Evolutionary conservation across 2,113 vertebrate species (phyloP).

Genomic region (Sisor rabdophorus): DNA sequence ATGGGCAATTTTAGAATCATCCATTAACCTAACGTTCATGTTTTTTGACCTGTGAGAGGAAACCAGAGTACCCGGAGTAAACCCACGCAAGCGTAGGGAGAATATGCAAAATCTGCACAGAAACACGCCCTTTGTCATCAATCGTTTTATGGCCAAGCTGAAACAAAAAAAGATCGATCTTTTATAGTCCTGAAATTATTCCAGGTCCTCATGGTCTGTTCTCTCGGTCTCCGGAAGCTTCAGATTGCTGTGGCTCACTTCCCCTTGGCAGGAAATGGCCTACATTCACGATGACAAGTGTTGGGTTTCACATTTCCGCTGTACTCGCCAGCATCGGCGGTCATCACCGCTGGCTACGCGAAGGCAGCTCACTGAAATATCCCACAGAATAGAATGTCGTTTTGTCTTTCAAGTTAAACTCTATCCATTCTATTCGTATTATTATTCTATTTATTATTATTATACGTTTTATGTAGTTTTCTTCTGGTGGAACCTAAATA

Average conservation of each 20-base stretch:
- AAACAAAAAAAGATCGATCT: slow-evolving; percentile 22
- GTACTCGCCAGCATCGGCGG: slow-evolving; percentile 35
- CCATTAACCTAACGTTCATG: too few species aligned
- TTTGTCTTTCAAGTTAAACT: not conserved
- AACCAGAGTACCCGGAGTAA: too few species aligned
- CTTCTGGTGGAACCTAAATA: not conserved
- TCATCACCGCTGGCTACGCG: slow-evolving; percentile 23
- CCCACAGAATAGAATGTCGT: not conserved
- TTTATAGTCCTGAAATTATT: not conserved
- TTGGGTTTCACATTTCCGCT: slow-evolving; percentile 50
- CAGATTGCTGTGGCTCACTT: slow-evolving; percentile 39
- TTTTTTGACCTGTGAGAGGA: too few species aligned
- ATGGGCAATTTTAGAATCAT: too few species aligned
- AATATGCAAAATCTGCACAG: too few species aligned
- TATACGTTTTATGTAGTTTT: too few species aligned
- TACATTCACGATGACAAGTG: slow-evolving; percentile 51
- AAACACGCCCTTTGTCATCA: too few species aligned
- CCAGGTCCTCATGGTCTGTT: slow-evolving; percentile 10
- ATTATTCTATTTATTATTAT: not conserved
- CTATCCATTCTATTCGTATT: not conserved
- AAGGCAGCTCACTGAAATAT: slow-evolving; percentile 17
- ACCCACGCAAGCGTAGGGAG: too few species aligned
- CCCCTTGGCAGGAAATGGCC: slow-evolving; percentile 50
- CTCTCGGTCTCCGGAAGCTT: slow-evolving; percentile 32
- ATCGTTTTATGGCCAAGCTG: not conserved